phyloP scores from a whole-genome alignment of 2,113 vertebrate species.

The Pagrus major region DNA sequence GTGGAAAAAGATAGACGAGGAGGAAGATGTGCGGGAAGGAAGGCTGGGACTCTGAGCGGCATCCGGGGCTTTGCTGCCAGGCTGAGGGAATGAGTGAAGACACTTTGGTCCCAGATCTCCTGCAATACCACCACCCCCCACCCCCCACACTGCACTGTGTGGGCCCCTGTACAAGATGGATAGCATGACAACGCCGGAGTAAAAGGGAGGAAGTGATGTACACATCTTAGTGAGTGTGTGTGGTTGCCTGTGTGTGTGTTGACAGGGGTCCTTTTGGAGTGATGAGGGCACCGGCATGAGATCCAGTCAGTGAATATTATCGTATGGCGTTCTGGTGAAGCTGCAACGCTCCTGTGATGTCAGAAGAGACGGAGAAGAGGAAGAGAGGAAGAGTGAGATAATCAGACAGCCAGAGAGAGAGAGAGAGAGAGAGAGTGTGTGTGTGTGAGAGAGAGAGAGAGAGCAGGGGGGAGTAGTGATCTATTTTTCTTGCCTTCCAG shows the following conservation, averaged over 20 bases:
- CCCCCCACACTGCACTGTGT: neutral
- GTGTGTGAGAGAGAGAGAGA: neutral
- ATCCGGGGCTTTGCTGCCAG: slow-evolving; percentile 3
- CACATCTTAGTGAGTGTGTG: slow-evolving; percentile 40
- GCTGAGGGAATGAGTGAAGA: slow-evolving; percentile 44
- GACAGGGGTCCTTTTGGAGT: slow-evolving; percentile 9
- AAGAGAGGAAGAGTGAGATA: neutral
- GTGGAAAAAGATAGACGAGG: slow-evolving; percentile 15
- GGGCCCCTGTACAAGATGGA: slow-evolving; percentile 43
- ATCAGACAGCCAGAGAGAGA: slow-evolving; percentile 9
- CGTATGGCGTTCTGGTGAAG: slow-evolving; percentile 34
- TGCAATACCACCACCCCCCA: slow-evolving; percentile 19
- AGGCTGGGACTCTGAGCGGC: slow-evolving; percentile 25
- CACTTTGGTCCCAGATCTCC: slow-evolving; percentile 39
- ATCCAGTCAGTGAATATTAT: slow-evolving; percentile 58
- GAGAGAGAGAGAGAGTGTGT: slow-evolving; percentile 1
- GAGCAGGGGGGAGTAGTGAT: slow-evolving; percentile 8
- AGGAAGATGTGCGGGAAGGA: slow-evolving; percentile 35
- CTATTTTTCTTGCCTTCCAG: slow-evolving; percentile 54
- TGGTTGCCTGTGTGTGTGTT: slow-evolving; percentile 15
- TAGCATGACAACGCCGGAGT: slow-evolving; percentile 46
- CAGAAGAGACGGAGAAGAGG: slow-evolving; percentile 35
- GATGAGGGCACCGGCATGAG: slow-evolving; percentile 50
- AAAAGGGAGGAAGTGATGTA: slow-evolving; percentile 35
- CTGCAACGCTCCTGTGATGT: slow-evolving; percentile 51